Evolutionary conservation across 2,888 invertebrate species (phyloP).

Genomic region (Polydesmus complanatus): DNA sequence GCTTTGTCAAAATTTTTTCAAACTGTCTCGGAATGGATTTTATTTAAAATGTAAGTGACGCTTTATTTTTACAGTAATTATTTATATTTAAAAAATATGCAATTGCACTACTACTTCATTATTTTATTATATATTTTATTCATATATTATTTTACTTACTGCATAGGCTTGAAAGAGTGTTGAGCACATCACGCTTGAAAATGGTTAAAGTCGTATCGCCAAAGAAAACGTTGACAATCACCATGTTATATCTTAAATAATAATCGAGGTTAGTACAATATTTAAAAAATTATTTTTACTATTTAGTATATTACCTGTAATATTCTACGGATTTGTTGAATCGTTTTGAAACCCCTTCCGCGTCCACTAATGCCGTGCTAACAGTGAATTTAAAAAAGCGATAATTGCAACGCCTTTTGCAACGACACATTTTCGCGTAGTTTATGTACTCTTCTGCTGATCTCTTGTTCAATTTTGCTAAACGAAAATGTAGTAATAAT

Average conservation of each 20-base stretch:
- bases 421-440: slow-evolving; percentile 1
- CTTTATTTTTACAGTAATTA: background rate
- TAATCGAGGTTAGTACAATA: background rate
- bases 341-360: slow-evolving; percentile 1
- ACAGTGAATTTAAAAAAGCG: background rate
- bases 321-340: slow-evolving; percentile 9
- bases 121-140: background rate
- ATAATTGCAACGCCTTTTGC: slow-evolving; percentile 11
- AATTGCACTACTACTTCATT: background rate
- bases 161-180: slow-evolving; percentile 2
- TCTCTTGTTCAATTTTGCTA: background rate
- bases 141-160: slow-evolving; percentile 2
- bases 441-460: background rate
- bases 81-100: background rate
- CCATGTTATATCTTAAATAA: slow-evolving; percentile 7
- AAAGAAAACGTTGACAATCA: slow-evolving; percentile 13
- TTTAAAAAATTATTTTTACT: background rate
- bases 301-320: background rate
- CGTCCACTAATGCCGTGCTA: slow-evolving; percentile 8
- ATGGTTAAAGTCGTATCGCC: background rate
- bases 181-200: slow-evolving; percentile 8
- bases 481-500: too few relatives aligned
- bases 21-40: too few relatives aligned
- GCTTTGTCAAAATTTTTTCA: too few relatives aligned
- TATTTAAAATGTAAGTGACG: background rate